Conservation (phyloP, 2,113 vertebrate species). For the Electrona antarctica region DNA sequence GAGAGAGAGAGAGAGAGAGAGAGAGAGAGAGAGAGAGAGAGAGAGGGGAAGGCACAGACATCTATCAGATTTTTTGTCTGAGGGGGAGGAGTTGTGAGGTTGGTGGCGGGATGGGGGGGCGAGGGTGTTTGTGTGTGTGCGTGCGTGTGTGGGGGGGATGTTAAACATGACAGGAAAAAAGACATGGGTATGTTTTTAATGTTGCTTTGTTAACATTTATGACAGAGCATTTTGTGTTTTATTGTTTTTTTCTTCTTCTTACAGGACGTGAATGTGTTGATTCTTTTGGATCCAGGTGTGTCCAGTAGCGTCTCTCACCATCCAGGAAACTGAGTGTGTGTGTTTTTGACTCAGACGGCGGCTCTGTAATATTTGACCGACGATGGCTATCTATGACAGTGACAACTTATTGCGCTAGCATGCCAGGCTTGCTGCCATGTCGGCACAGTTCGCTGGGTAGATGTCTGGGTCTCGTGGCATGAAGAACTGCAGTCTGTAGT, state of each 20-base stretch:
- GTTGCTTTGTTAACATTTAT: conserved; percentile 54
- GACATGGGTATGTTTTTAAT: conserved; percentile 55
- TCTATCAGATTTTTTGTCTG: conserved; percentile 4
- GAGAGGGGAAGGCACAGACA: neutral
- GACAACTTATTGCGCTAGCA: conserved; percentile 40
- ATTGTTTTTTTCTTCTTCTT: neutral
- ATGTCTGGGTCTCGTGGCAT: conserved; percentile 27
- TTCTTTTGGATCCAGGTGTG: conserved; percentile 13
- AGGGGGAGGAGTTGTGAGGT: conserved; percentile 32
- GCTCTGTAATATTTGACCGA: conserved; percentile 28
- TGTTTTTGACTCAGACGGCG: neutral
- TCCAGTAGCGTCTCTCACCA: neutral
- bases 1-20: conserved; percentile 57
- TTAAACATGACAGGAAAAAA: conserved; percentile 51
- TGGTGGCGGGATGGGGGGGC: conserved; percentile 27
- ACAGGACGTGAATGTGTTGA: neutral
- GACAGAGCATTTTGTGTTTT: conserved; percentile 29
- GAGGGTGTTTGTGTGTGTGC: conserved; percentile 25
- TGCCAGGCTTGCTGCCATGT: conserved; percentile 38
- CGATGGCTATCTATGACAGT: conserved; percentile 42
- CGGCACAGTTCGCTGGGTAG: conserved; percentile 33
- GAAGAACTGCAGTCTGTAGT: conserved; percentile 36
- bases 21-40: neutral
- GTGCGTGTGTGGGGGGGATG: neutral
- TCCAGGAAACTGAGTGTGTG: neutral